Percentiles rank a stretch among this genome's conserved stretches.
Evolutionary conservation across 2,888 invertebrate species (phyloP).

Genomic region (Brachyopa scutellaris): DNA sequence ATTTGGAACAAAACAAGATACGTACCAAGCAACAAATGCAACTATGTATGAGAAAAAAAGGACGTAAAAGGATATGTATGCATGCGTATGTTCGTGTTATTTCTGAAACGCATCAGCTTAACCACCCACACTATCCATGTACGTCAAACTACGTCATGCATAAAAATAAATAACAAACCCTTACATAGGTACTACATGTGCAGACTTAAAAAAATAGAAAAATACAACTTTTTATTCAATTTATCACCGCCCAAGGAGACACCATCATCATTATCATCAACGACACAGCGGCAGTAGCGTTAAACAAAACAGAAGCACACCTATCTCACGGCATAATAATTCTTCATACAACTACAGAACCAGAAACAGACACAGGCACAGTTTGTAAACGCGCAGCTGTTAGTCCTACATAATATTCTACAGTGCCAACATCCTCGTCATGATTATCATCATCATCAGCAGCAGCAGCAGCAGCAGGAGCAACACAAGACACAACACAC

Average conservation of each 20-base stretch:
- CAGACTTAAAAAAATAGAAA: too few relatives aligned
- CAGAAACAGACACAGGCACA: background rate
- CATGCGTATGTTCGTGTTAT: background rate
- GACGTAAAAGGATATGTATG: background rate
- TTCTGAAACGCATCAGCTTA: background rate
- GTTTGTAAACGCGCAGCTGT: slow-evolving; percentile 6
- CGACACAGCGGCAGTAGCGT: background rate
- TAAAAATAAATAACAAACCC: background rate
- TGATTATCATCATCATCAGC: background rate
- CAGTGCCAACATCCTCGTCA: slow-evolving; percentile 9
- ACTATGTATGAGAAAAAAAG: background rate
- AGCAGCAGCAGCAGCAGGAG: slow-evolving; percentile 1
- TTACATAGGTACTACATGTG: too few relatives aligned
- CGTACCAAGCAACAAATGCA: too few relatives aligned
- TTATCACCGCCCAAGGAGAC: slow-evolving; percentile 39
- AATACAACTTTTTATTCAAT: slow-evolving; percentile 63
- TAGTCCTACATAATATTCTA: too few relatives aligned
- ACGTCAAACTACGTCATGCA: background rate
- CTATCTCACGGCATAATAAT: slow-evolving; percentile 1
- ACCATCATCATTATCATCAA: slow-evolving; percentile 12
- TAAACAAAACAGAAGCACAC: background rate
- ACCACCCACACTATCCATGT: background rate
- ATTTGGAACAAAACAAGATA: too few relatives aligned
- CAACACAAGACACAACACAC: too few relatives aligned
- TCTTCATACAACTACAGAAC: background rate